These are phyloP conservation scores for Pogonus chalceus DNA, from an alignment of 1,140 invertebrate genomes.

Conservation along the genomic window DNA sequence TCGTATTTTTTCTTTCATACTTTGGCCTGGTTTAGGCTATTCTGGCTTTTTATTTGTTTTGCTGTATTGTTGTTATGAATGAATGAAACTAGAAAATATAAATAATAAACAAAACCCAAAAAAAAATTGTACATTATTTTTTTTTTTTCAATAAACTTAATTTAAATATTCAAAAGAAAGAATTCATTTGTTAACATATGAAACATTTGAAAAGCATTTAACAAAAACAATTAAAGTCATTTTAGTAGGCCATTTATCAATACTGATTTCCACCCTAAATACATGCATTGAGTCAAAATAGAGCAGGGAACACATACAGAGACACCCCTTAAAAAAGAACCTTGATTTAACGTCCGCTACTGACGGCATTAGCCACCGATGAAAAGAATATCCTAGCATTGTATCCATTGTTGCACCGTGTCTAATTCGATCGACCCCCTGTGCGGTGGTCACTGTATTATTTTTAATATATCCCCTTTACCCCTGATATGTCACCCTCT, in stretches of 20 bases:
- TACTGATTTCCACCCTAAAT: slow-evolving; percentile 4
- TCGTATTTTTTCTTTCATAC: too few relatives aligned
- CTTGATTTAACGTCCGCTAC: not conserved
- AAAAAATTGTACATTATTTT: too few relatives aligned
- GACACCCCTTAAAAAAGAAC: not conserved
- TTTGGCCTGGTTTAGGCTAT: too few relatives aligned
- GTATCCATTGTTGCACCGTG: not conserved
- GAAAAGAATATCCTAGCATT: not conserved
- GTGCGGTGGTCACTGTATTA: slow-evolving; percentile 1
- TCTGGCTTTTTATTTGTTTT: too few relatives aligned
- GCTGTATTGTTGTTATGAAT: too few relatives aligned
- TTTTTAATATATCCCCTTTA: not conserved
- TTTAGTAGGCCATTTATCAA: not conserved
- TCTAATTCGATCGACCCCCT: not conserved
- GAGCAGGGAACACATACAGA: not conserved
- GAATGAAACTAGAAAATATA: too few relatives aligned
- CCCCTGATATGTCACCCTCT: not conserved
- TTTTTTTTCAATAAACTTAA: too few relatives aligned
- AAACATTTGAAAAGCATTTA: not conserved
- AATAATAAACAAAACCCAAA: too few relatives aligned
- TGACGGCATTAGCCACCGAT: not conserved
- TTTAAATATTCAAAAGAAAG: too few relatives aligned
- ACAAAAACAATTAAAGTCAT: slow-evolving; percentile 1
- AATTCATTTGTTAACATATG: too few relatives aligned
- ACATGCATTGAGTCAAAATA: not conserved